These are phyloP conservation scores for Petrocephalus sullivani DNA, from an alignment of 2,797 vertebrate genomes.

Conservation along the genomic window DNA sequence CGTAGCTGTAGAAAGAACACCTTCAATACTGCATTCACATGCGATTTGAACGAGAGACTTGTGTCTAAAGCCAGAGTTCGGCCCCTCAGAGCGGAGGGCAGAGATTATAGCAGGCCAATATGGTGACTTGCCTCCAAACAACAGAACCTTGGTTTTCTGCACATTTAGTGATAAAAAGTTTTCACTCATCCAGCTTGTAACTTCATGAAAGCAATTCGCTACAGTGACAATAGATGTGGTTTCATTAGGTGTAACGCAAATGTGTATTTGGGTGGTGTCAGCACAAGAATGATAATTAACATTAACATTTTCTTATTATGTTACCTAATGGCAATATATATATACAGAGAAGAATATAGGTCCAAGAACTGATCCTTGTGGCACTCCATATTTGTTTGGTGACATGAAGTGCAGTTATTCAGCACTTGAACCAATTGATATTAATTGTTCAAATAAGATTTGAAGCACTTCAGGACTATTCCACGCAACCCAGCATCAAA, in stretches of 20 bases:
- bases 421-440: not conserved
- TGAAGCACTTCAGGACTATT: not conserved
- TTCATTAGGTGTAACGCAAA: not conserved
- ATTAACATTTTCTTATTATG: not conserved
- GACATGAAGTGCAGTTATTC: not conserved
- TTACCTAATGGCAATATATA: not conserved
- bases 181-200: not conserved
- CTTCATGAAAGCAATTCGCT: not conserved
- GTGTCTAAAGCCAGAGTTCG: not conserved
- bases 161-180: not conserved
- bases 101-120: no score
- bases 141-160: not conserved
- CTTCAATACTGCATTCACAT: not conserved
- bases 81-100: not conserved
- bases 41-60: not conserved
- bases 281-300: not conserved
- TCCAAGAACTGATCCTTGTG: not conserved
- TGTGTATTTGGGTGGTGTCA: not conserved
- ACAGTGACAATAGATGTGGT: not conserved
- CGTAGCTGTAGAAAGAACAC: not conserved
- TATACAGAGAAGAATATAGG: not conserved
- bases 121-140: no score
- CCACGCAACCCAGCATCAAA: not conserved
- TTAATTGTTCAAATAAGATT: not conserved
- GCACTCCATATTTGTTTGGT: not conserved